Evolutionary conservation across 2,888 invertebrate species (phyloP).

Genomic region (Caenorhabditis zanzibari): DNA sequence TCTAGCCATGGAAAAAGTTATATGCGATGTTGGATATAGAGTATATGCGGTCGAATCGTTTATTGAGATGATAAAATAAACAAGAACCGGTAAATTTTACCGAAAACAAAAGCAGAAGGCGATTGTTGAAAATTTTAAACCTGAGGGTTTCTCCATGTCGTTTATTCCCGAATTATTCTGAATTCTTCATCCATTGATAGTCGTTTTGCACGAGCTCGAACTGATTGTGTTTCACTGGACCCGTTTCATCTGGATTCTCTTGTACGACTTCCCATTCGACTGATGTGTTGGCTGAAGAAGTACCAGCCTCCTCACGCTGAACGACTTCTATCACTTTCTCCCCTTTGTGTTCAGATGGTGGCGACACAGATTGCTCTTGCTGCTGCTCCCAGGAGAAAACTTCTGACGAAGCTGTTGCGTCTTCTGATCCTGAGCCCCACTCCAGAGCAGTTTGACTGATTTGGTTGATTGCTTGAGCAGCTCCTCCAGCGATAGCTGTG

Average conservation of each 20-base stretch:
- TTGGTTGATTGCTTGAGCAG: constrained; percentile 25
- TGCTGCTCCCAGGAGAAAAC: constrained; percentile 59
- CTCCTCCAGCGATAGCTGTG: constrained; percentile 19
- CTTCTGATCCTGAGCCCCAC: constrained; percentile 47
- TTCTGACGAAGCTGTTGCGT: constrained; percentile 40
- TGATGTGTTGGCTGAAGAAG: constrained; percentile 32
- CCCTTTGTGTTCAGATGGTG: neutral
- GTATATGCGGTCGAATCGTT: neutral
- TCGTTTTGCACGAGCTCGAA: constrained; percentile 56
- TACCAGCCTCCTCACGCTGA: neutral
- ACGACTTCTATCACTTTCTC: neutral
- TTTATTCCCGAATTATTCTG: neutral
- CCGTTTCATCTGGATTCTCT: constrained; percentile 32
- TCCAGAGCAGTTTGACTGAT: constrained; percentile 37
- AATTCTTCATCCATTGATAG: constrained; percentile 55
- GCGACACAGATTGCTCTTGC: neutral
- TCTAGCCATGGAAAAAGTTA: neutral
- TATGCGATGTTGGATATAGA: neutral
- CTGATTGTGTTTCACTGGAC: constrained; percentile 41
- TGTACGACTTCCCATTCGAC: constrained; percentile 48
- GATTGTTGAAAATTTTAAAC: neutral
- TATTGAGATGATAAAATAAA: neutral
- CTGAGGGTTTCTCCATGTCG: neutral
- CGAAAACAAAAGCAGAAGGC: constrained; percentile 3
- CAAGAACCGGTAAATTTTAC: constrained; percentile 32